phyloP scores from a whole-genome alignment of 1,140 invertebrate species.

The Brachionus manjavacas region DNA sequence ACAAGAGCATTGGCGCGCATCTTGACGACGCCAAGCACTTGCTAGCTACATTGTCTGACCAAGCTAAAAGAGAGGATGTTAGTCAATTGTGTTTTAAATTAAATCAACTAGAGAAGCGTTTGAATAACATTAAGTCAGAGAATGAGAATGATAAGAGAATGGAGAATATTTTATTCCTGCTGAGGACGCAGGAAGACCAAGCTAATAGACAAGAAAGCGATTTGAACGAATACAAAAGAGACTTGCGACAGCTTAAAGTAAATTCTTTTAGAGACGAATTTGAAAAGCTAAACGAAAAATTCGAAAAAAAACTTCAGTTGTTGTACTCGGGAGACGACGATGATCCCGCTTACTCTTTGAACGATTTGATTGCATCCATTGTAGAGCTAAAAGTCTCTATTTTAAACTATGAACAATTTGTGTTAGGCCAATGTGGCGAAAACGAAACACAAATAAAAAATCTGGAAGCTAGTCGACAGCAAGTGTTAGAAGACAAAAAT shows the following conservation, averaged over 20 bases:
- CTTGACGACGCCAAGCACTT: conserved; percentile 1
- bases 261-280: background rate
- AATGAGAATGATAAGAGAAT: conserved; percentile 1
- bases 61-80: background rate
- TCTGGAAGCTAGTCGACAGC: background rate
- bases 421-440: background rate
- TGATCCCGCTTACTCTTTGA: background rate
- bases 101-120: background rate
- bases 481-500: background rate
- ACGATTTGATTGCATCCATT: background rate
- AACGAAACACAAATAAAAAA: conserved; percentile 3
- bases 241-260: background rate
- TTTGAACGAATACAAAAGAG: background rate
- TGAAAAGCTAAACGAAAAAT: background rate
- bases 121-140: background rate
- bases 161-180: background rate
- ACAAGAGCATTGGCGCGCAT: background rate
- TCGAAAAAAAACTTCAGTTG: background rate
- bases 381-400: background rate
- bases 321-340: background rate
- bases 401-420: background rate
- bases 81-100: background rate
- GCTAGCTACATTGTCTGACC: background rate
- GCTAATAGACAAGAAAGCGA: background rate
- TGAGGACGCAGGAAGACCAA: background rate